Percentiles rank a stretch among this genome's conserved stretches.
phyloP scores from a whole-genome alignment of 2,797 vertebrate species.

The Characodon lateralis region DNA sequence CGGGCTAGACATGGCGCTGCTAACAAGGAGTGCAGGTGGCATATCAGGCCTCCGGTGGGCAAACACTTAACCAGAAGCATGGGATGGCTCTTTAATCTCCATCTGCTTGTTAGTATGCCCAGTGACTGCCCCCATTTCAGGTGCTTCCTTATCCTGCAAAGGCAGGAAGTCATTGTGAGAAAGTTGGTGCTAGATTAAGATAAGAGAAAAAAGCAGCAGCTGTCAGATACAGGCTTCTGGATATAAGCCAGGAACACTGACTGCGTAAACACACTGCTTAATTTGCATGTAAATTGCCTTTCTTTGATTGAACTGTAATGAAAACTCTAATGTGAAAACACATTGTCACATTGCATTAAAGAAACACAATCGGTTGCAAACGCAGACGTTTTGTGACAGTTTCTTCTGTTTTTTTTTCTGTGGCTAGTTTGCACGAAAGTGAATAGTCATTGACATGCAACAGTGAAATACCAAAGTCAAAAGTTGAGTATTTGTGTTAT shows the following conservation, averaged over 20 bases:
- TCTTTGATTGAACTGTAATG: slow-evolving; percentile 3
- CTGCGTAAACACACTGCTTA: not conserved
- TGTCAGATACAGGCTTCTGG: slow-evolving; percentile 49
- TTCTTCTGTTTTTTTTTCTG: slow-evolving; percentile 5
- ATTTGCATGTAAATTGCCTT: slow-evolving; percentile 9
- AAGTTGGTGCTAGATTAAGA: slow-evolving; percentile 49
- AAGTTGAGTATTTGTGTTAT: slow-evolving; percentile 11
- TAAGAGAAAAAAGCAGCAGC: slow-evolving; percentile 42
- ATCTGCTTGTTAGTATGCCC: slow-evolving; percentile 34
- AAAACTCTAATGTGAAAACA: slow-evolving; percentile 1
- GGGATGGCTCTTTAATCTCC: slow-evolving; percentile 33
- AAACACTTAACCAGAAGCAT: slow-evolving; percentile 13
- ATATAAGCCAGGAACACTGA: slow-evolving; percentile 18
- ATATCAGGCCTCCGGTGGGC: slow-evolving; percentile 18
- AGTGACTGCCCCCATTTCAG: slow-evolving; percentile 34
- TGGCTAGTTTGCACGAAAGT: slow-evolving; percentile 29
- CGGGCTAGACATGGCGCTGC: slow-evolving; percentile 22
- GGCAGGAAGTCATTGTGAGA: slow-evolving; percentile 67
- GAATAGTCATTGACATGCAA: slow-evolving; percentile 28
- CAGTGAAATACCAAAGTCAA: slow-evolving; percentile 51
- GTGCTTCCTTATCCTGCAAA: slow-evolving; percentile 51
- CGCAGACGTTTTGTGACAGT: not conserved
- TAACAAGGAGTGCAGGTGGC: slow-evolving; percentile 35
- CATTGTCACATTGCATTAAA: not conserved
- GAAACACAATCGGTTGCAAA: not conserved